A percentile compares a stretch with the other conserved stretches of the same genome.
These are phyloP conservation scores for Oplegnathus fasciatus DNA, from an alignment of 2,113 vertebrate species.

Conservation along the genomic window DNA sequence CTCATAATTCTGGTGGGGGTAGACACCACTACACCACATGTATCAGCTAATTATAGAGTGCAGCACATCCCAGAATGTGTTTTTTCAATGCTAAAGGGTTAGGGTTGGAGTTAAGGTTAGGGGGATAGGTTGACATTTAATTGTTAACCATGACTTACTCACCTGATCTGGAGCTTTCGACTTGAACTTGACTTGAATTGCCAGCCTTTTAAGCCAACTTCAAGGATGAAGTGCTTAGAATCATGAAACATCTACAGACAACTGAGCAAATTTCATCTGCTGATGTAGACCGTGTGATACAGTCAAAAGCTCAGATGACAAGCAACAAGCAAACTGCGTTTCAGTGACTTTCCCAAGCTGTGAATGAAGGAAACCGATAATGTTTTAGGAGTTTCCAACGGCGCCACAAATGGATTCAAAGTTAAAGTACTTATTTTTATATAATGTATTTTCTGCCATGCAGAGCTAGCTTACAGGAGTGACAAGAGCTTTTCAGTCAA, in stretches of 20 bases:
- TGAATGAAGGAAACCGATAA: conserved; percentile 21
- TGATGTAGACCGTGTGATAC: too few relatives aligned
- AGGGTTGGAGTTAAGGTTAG: neutral
- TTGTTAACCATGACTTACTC: neutral
- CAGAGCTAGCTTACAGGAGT: neutral
- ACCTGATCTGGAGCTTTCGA: neutral
- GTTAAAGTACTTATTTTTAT: conserved; percentile 1
- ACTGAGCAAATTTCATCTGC: too few relatives aligned
- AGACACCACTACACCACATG: neutral
- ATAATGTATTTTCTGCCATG: neutral
- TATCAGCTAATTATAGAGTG: neutral
- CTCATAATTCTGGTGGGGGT: too few relatives aligned
- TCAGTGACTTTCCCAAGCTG: conserved; percentile 1
- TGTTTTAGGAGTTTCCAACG: neutral
- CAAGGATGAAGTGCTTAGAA: neutral
- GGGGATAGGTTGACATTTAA: neutral
- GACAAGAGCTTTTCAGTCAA: neutral
- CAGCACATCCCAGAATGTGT: neutral
- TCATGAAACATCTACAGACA: neutral
- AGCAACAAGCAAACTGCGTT: neutral
- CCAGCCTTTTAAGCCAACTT: neutral
- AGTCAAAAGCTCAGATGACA: too few relatives aligned
- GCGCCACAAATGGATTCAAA: conserved; percentile 11
- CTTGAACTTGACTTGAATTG: too few relatives aligned
- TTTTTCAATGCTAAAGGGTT: neutral